phyloP scores from a whole-genome alignment of 2,113 vertebrate species.

The Lasiurus cinereus region DNA sequence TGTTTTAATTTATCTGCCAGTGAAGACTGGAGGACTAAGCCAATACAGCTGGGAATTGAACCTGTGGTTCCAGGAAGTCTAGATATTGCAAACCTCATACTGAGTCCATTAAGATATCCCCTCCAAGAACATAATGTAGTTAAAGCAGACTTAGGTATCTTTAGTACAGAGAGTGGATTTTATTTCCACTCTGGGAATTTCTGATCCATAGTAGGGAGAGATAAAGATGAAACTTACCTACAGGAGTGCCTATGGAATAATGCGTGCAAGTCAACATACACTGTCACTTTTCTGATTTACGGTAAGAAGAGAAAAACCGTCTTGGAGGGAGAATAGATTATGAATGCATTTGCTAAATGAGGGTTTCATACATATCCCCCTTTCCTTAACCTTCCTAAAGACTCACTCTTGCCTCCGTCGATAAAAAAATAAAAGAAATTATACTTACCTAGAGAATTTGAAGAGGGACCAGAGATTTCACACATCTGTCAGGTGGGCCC shows the following conservation, averaged over 20 bases:
- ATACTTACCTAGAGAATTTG: not conserved
- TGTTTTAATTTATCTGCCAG: slow-evolving; percentile 78
- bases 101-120: slow-evolving; percentile 82
- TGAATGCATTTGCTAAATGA: slow-evolving; percentile 68
- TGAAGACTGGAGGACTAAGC: slow-evolving; percentile 71
- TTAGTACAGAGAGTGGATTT: slow-evolving; percentile 80
- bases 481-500: slow-evolving; percentile 69
- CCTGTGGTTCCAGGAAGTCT: slow-evolving; percentile 85
- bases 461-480: slow-evolving; percentile 59
- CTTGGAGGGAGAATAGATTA: slow-evolving; percentile 63
- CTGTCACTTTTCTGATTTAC: slow-evolving; percentile 78
- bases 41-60: slow-evolving; percentile 80
- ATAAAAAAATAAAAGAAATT: slow-evolving; percentile 45
- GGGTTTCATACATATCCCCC: slow-evolving; percentile 5
- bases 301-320: slow-evolving; percentile 56
- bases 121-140: slow-evolving; percentile 83
- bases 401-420: slow-evolving; percentile 21
- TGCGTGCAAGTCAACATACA: slow-evolving; percentile 24
- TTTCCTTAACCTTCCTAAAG: slow-evolving; percentile 42
- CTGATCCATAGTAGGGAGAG: slow-evolving; percentile 75
- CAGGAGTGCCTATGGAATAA: slow-evolving; percentile 68
- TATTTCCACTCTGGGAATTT: slow-evolving; percentile 84
- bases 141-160: slow-evolving; percentile 82
- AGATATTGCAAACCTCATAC: slow-evolving; percentile 78
- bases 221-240: slow-evolving; percentile 64